Percentiles rank a stretch among this genome's conserved stretches.
phyloP scores from a whole-genome alignment of 1,140 invertebrate genomes.

The Halesus radiatus region DNA sequence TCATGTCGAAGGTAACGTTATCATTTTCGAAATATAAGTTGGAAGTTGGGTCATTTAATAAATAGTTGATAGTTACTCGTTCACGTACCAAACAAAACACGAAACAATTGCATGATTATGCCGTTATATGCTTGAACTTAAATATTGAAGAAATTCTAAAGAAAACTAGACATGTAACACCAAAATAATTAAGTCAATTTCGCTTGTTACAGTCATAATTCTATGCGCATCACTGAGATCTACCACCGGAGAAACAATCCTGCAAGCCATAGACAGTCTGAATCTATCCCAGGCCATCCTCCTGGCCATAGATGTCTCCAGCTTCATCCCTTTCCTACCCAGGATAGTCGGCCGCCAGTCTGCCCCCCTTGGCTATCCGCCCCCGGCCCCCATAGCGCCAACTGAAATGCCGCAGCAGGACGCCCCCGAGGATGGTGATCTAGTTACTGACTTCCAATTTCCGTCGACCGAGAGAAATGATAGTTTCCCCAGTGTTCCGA shows the following conservation, averaged over 20 bases:
- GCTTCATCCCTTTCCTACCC: slow-evolving; percentile 49
- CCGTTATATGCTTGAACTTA: too few species aligned
- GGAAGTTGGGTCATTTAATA: too few species aligned
- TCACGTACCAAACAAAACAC: too few species aligned
- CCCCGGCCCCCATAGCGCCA: too few species aligned
- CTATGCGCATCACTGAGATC: slow-evolving; percentile 66
- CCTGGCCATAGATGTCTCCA: slow-evolving; percentile 52
- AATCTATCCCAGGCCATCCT: slow-evolving; percentile 63
- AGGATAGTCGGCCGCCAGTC: slow-evolving; percentile 9
- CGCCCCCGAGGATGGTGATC: background rate
- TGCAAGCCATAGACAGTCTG: slow-evolving; percentile 62
- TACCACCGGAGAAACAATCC: slow-evolving; percentile 61
- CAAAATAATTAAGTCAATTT: too few species aligned
- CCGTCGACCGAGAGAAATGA: slow-evolving; percentile 1
- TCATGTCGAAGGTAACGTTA: too few species aligned
- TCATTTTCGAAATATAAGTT: too few species aligned
- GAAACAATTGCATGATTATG: too few species aligned
- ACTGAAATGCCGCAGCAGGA: background rate
- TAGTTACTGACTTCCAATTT: background rate
- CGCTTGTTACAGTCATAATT: slow-evolving; percentile 61
- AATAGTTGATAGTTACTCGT: too few species aligned
- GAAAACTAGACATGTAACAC: too few species aligned
- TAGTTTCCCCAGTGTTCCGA: background rate
- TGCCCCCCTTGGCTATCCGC: too few species aligned
- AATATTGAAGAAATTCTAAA: too few species aligned